phyloP scores from a whole-genome alignment of 2,888 invertebrate species.

The Scaptomyza caliginosa region DNA sequence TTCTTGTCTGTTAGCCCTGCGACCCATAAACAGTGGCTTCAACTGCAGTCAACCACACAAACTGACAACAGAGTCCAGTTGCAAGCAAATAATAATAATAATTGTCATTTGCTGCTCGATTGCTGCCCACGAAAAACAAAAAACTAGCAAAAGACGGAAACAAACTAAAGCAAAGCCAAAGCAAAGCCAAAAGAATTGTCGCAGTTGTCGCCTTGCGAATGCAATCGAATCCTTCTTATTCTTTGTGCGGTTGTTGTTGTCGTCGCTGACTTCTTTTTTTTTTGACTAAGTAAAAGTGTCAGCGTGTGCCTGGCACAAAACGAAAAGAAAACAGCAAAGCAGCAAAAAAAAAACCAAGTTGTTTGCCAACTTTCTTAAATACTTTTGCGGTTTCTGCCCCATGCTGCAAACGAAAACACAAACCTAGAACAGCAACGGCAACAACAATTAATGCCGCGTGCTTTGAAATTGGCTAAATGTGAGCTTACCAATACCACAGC shows the following conservation, averaged over 20 bases:
- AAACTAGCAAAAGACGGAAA: constrained; percentile 5
- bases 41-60: background rate
- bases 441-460: constrained; percentile 62
- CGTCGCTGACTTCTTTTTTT: background rate
- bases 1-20: background rate
- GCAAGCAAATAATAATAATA: constrained; percentile 27
- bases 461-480: constrained; percentile 56
- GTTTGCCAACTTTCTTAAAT: constrained; percentile 70
- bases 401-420: constrained; percentile 1
- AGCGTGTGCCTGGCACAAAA: constrained; percentile 72
- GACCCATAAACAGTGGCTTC: background rate
- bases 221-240: constrained; percentile 11
- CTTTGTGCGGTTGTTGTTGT: constrained; percentile 17
- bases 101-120: constrained; percentile 53
- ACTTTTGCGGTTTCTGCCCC: constrained; percentile 60
- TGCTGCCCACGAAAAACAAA: constrained; percentile 33
- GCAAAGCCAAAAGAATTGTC: constrained; percentile 18
- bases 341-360: constrained; percentile 26
- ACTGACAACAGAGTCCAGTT: constrained; percentile 41
- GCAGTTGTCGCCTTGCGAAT: constrained; percentile 21
- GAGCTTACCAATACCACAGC: constrained; percentile 27
- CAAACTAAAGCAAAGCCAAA: background rate
- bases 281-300: constrained; percentile 71
- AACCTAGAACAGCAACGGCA: constrained; percentile 16
- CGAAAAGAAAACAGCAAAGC: background rate